Base-by-base conservation (phyloP, 2,888 invertebrate species). In the Augochlorella aurata region DNA sequence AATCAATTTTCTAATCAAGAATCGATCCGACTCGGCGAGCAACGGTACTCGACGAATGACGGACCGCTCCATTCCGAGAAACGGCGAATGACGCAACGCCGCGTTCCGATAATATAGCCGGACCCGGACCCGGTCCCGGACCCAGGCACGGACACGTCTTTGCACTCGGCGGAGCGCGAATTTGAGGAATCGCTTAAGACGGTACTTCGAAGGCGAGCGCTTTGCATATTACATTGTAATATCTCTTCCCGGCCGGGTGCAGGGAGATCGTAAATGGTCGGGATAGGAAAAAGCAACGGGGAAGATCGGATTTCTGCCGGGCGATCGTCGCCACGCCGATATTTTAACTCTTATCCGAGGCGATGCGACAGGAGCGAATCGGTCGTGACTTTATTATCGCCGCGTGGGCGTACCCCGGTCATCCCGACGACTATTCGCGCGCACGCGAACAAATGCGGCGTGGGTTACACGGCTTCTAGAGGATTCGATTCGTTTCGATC, bases 301-400 rank as follows among this genome's bases (percentile, higher is more conserved):
- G 68, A 66, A 66, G 77, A 74, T 80, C 76, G 72, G 82, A 85
- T 87, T 82, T 78, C 87, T 78, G 69, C 79, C 74, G 67, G 52
- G 80, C 78, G 87, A 80, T 87, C 85, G 77, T 65, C 81, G 73
- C n/a, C 54, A 14, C 67, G 74, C n/a, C 73, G 73, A 87, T 80
- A 85, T 85, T 85, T 87, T 78, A 86, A 50, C 58, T 77, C 83
- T 87, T 83, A 86, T 87, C 87, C 85, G 77, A 52, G 73, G 79
- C 82, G 73, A 87, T 81, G 85, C 81, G 87, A 83, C 83, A 79
- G 87, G 71, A 87, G 83, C 85, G 87, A 87, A 87, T 87, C 82
- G 88, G 38, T 77, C 77, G 87, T 87, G 84, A 85, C 87, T 87
- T 87, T 87, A 87, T 85, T 87, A 87, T 82, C 85, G 79, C 74